These are phyloP conservation scores for Rhopalosiphum nymphaeae DNA, from an alignment of 2,888 invertebrate species.

Conservation along the genomic window DNA sequence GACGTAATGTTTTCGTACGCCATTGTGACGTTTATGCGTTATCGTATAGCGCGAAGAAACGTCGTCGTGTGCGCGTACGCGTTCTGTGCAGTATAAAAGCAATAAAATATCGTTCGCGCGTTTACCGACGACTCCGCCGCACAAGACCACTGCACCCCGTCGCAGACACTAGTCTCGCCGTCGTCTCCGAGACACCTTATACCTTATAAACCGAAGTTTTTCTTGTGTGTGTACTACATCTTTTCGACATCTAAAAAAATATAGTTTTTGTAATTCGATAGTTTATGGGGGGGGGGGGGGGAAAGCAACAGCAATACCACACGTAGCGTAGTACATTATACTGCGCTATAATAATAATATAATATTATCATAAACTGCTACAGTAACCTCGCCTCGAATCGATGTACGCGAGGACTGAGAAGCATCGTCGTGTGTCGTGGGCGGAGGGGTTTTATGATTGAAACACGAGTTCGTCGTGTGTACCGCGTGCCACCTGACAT, in stretches of 20 bases:
- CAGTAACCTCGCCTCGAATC: background rate
- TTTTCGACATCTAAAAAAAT: background rate
- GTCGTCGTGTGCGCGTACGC: background rate
- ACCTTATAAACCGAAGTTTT: background rate
- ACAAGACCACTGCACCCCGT: background rate
- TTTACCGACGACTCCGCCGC: background rate
- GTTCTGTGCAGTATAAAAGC: background rate
- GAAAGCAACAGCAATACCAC: background rate
- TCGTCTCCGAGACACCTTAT: constrained; percentile 6
- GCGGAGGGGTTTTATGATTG: background rate
- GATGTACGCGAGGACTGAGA: background rate
- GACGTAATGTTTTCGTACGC: background rate
- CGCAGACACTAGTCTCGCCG: background rate
- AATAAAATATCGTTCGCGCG: background rate
- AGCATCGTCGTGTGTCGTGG: background rate
- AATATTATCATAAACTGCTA: background rate
- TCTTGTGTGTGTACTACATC: background rate
- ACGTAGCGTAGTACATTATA: background rate
- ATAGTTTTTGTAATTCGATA: background rate
- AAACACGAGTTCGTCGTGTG: background rate
- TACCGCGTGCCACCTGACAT: constrained; percentile 37
- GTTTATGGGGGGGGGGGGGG: no score
- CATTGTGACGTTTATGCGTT: background rate
- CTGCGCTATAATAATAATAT: background rate
- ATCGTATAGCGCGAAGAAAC: background rate